Evolutionary conservation across 2,797 vertebrate species (phyloP).

Genomic region (Pterois miles): DNA sequence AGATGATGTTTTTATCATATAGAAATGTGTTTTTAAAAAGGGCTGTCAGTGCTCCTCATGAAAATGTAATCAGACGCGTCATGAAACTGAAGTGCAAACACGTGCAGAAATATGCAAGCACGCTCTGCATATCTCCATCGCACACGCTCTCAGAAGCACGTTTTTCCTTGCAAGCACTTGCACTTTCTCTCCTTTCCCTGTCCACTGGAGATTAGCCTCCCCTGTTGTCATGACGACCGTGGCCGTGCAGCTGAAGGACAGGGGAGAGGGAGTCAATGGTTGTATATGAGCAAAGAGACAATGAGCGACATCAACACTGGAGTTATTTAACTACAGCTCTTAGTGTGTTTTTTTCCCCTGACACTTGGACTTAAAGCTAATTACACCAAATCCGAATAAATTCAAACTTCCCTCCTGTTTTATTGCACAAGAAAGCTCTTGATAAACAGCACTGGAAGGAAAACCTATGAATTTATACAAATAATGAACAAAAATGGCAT

Average conservation of each 20-base stretch:
- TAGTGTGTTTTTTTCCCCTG: neutral
- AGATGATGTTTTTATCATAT: neutral
- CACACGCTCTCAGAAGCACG: constrained; percentile 28
- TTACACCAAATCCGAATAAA: neutral
- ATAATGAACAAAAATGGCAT: too few species aligned
- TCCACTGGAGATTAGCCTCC: constrained; percentile 73
- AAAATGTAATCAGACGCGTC: neutral
- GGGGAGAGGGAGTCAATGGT: constrained; percentile 33
- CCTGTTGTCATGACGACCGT: constrained; percentile 78
- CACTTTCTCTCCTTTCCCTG: constrained; percentile 36
- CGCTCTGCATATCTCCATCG: constrained; percentile 31
- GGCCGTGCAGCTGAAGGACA: constrained; percentile 62
- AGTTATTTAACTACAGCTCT: neutral
- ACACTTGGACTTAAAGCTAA: neutral
- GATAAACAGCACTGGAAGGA: neutral
- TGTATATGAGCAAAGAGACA: constrained; percentile 4
- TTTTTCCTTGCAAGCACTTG: constrained; percentile 40
- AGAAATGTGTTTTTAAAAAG: neutral
- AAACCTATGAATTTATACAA: neutral
- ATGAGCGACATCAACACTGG: neutral
- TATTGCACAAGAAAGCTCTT: neutral
- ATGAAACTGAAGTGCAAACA: neutral
- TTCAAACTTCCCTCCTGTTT: neutral
- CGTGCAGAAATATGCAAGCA: constrained; percentile 19
- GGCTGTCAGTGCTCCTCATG: neutral